Evolutionary conservation across 2,888 invertebrate genomes (phyloP).

Genomic region (Ferdinandea cuprea): DNA sequence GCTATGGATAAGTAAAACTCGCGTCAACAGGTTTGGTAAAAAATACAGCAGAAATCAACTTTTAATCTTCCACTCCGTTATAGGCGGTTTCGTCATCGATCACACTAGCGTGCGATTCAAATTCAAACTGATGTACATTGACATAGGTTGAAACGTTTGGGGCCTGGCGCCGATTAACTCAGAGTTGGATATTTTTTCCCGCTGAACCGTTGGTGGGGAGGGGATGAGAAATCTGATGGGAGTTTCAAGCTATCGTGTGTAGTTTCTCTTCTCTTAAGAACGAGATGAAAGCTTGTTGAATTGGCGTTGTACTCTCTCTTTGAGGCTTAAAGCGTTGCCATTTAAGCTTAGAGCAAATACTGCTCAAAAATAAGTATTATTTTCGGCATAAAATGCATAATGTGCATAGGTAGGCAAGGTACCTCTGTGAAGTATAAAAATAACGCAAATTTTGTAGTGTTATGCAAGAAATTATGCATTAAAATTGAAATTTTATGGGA

Average conservation of each 20-base stretch:
- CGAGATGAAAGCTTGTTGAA: slow-evolving; percentile 21
- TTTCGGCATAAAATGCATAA: too few relatives aligned
- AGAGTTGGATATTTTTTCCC: slow-evolving; percentile 1
- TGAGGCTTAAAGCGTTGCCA: not conserved
- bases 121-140: slow-evolving; percentile 64
- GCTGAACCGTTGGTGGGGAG: not conserved
- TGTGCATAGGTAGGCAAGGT: too few relatives aligned
- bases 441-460: too few relatives aligned
- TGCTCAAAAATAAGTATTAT: too few relatives aligned
- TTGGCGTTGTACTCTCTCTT: not conserved
- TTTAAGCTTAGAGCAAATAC: not conserved
- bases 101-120: slow-evolving; percentile 66
- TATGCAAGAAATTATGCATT: too few relatives aligned
- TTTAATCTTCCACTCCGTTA: slow-evolving; percentile 46
- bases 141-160: slow-evolving; percentile 31
- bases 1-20: slow-evolving; percentile 51
- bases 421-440: too few relatives aligned
- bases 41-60: slow-evolving; percentile 26
- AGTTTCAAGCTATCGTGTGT: slow-evolving; percentile 18
- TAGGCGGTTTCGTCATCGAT: slow-evolving; percentile 47
- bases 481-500: too few relatives aligned
- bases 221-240: slow-evolving; percentile 15
- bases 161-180: slow-evolving; percentile 18
- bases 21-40: slow-evolving; percentile 58
- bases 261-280: slow-evolving; percentile 58